Base-by-base conservation (phyloP, 2,888 invertebrate genomes). In the Toxonevra muliebris region DNA sequence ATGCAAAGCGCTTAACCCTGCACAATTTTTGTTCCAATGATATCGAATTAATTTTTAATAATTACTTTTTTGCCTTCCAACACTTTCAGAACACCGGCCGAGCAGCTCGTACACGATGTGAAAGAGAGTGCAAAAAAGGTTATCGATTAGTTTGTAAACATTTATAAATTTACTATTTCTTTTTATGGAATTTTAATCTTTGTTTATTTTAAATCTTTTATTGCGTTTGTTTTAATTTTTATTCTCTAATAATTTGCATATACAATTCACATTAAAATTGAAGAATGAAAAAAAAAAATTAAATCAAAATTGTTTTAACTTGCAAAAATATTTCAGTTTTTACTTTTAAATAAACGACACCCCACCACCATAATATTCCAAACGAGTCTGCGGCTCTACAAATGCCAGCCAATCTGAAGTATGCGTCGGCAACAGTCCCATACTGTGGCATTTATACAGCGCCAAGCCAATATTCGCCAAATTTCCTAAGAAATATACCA, bases 321-420 rank as follows among this genome's bases (percentile, higher is more conserved):
- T 19, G 11, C 41, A n/a, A 17, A 48, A 13, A 15, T 48, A 1
- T 41, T 13, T 58, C 41, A 41, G 40, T 5, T 58, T n/a, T 17
- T 9, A 8, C 19, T 63, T 66, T 78, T 82, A 85, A 73, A 89
- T 83, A 77, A 92, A 87, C 71, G 89, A 88, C 69, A 92, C 83
- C 65, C 95, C 95, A 71, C 96, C 96, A 53, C 94, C 94, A 77
- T 93, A 91, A 86, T 92, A 93, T 85, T 96, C 96, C 69, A 93
- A 87, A 80, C 94, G 88, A 64, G 90, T 90, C 82, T 93, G 94
- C 1, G 97, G 95, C 82, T 97, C 94, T 65, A 96, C 95, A 88
- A 98, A 98, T 65, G 98, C 97, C 70, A 98, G 86, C 98, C 98
- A 98, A 85, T 98, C 98, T 52, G 98, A 98, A 1, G 97, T 92